These are phyloP conservation scores for Ceriagrion tenellum DNA, from an alignment of 2,888 invertebrate species.

Conservation along the genomic window DNA sequence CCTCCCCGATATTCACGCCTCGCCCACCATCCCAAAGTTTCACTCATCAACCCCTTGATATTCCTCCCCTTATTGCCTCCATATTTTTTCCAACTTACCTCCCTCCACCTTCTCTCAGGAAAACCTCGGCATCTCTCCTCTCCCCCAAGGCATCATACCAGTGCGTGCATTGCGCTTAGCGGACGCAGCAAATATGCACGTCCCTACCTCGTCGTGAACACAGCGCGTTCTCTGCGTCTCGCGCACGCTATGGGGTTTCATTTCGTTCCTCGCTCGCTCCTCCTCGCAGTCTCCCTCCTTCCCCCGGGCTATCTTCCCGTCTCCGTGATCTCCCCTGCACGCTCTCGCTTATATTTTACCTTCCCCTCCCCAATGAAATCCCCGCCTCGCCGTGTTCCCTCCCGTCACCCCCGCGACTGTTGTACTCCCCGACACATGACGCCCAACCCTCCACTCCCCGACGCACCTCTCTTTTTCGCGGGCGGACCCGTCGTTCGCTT, in stretches of 20 bases:
- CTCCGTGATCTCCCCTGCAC: background rate
- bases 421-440: background rate
- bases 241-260: conserved; percentile 40
- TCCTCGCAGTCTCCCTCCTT: background rate
- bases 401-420: too few relatives aligned
- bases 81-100: background rate
- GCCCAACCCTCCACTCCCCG: background rate
- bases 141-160: background rate
- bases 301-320: background rate
- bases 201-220: background rate
- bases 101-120: background rate
- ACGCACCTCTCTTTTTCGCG: background rate
- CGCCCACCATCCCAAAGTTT: background rate
- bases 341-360: background rate
- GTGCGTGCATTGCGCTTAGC: background rate
- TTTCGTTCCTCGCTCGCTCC: background rate
- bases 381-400: background rate
- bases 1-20: background rate
- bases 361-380: background rate
- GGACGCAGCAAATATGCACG: too few relatives aligned
- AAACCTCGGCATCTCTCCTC: background rate
- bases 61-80: background rate
- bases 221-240: background rate
- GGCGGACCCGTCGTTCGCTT: conserved; percentile 34
- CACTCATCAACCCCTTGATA: background rate